Evolutionary conservation across 1,140 invertebrate species (phyloP), one percentile per base, ranked within the genome.

Genomic region (Spodoptera frugiperda): DNA sequence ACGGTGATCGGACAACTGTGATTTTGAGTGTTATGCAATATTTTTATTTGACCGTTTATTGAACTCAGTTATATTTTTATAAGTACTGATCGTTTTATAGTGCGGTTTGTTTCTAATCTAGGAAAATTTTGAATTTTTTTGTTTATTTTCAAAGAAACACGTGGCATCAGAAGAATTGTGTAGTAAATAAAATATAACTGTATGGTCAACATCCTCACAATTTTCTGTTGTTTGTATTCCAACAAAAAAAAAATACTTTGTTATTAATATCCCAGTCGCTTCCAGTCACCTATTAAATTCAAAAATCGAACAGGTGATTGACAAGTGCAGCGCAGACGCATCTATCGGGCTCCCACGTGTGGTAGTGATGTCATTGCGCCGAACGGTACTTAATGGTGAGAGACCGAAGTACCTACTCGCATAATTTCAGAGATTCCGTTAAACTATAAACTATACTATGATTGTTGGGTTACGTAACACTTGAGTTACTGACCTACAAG

Each of bases 341-440:
- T 68, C 19, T 19, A 68, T 51, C 14, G 12, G 12, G 15, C 65
- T 15, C 65, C 19, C 49, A 68, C 65, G 21, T 30, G 65, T 65
- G 9, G 3, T 25, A 33, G 46, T 49, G 71, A 61, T 73, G 71
- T 73, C 71, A 49, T 61, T 59, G 71, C 65, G 21, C 71, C 55
- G 46, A 73, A 73, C 71, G 55, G 71, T 59, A 73, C 71, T 73
- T 73, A 59, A 73, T 57, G 8, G 44, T 25, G 44, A 54, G 53
- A 59, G 54, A 72, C 30, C 1, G 39, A 1, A 8, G 12, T 49
- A 19, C 6, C 59, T 49, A 49, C 19, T 15, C 70, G 70, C 70
- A 44, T 72, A 48, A 25, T 19, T 73, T 61, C n/a, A 30, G 19
- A 49, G 6, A 46, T 73, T 73, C 55, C 71, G 55, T 73, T 61